Evolutionary conservation across 2,113 vertebrate genomes (phyloP).

Genomic region (Pedetes capensis): DNA sequence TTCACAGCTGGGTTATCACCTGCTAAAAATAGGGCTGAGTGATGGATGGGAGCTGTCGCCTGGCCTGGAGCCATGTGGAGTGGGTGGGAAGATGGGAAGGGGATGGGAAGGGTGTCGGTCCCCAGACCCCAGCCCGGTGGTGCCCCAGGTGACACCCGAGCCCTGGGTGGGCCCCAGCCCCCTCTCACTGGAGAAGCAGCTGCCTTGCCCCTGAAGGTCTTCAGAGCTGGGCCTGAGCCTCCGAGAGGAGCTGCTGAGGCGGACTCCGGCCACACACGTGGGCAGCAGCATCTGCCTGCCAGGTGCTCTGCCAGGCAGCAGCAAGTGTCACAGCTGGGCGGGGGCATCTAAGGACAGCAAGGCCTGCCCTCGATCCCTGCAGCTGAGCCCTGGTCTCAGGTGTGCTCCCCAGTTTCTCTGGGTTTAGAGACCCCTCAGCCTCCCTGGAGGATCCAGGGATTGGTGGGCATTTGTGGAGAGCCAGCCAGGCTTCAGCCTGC

Average conservation of each 20-base stretch:
- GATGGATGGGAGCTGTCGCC: constrained; percentile 60
- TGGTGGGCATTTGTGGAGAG: not conserved
- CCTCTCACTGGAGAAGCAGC: not conserved
- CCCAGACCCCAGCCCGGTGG: not conserved
- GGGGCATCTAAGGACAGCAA: not conserved
- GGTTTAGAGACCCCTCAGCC: not conserved
- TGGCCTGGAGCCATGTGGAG: not conserved
- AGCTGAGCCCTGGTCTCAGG: not conserved
- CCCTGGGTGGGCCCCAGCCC: not conserved
- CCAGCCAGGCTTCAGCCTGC: not conserved
- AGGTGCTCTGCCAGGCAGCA: not conserved
- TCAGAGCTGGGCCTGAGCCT: not conserved
- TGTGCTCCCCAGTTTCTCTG: not conserved
- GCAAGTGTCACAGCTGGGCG: accelerated
- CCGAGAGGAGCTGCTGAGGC: not conserved
- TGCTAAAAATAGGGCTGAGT: constrained; percentile 74
- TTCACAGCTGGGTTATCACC: constrained; percentile 75
- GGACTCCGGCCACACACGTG: not conserved
- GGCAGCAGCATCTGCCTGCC: not conserved
- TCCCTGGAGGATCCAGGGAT: not conserved
- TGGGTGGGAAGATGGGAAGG: not conserved
- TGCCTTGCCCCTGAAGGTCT: not conserved
- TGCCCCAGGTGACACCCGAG: not conserved
- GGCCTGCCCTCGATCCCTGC: not conserved
- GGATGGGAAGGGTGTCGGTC: not conserved